Base-by-base conservation (phyloP, 1,140 invertebrate species). In the Maniola jurtina region DNA sequence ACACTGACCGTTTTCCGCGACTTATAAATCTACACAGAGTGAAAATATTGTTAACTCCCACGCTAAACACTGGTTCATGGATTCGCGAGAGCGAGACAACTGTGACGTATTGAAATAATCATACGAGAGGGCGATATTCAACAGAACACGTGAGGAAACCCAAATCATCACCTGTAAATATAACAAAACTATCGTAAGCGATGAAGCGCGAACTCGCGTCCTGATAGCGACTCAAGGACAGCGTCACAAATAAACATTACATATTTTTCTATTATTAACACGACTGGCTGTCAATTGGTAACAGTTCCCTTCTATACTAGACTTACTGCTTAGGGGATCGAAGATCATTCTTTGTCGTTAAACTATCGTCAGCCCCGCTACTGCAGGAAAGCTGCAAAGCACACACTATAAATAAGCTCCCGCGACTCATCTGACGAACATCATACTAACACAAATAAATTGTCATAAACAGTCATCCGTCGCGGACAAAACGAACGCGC, bases 21-120 rank as follows among this genome's bases (percentile, higher is more conserved):
- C 75, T 83, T 84, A 82, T 84, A 79, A 74, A 70, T 83, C 77
- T 78, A 70, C 71, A 74, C 76, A 62, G 68, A 72, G 84, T 79
- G 84, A 81, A 84, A 86, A 85, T 84, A 83, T 87, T 87, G 81
- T 80, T 63, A 71, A 73, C 83, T 73, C 80, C 81, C 80, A 86
- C 83, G 73, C 76, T 54, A 67, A 72, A 72, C 78, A 71, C 68
- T 70, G 72, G 66, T 76, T 71, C 71, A 69, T 62, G 75, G 71
- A 74, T 72, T 70, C 60, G 83, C 75, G 84, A 71, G 80, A 78
- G 71, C 57, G 84, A 76, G 79, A 87, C 68, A 64, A 68, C 63
- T 33, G 70, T 86, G 84, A 86, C 83, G 81, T 79, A 83, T 63
- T 65, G 66, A 45, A 61, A 59, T 34, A 68, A 62, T 71, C 61